A percentile compares a stretch with the other conserved stretches of the same genome.
phyloP scores from a whole-genome alignment of 2,797 vertebrate species.

The Sphenodon punctatus region DNA sequence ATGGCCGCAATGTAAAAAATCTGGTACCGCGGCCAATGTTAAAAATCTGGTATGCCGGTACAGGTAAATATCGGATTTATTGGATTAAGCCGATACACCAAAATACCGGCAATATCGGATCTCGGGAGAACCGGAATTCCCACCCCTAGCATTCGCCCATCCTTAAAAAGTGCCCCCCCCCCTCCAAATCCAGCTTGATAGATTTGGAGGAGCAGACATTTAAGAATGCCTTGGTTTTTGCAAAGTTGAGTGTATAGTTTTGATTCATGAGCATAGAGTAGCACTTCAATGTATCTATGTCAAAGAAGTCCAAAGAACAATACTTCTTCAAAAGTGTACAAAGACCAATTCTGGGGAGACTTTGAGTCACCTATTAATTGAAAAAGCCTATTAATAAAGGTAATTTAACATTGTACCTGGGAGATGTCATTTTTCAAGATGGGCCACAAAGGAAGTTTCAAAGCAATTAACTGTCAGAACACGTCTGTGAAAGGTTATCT shows the following conservation, averaged over 20 bases:
- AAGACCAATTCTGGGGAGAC: neutral
- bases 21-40: too few relatives aligned
- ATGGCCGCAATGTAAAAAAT: too few relatives aligned
- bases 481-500: neutral
- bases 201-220: neutral
- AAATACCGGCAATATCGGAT: too few relatives aligned
- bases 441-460: neutral
- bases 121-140: too few relatives aligned
- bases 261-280: neutral
- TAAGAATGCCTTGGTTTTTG: neutral
- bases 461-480: neutral
- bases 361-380: neutral
- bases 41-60: too few relatives aligned
- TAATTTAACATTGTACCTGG: neutral
- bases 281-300: neutral
- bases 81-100: too few relatives aligned
- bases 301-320: neutral
- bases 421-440: neutral
- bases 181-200: neutral
- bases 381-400: neutral
- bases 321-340: neutral
- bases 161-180: too few relatives aligned
- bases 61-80: too few relatives aligned
- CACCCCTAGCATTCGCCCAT: too few relatives aligned
- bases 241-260: too few relatives aligned